A percentile compares a stretch with the other conserved stretches of the same genome.
Evolutionary conservation across 2,113 vertebrate genomes (phyloP).

Genomic region (Callorhinus ursinus): DNA sequence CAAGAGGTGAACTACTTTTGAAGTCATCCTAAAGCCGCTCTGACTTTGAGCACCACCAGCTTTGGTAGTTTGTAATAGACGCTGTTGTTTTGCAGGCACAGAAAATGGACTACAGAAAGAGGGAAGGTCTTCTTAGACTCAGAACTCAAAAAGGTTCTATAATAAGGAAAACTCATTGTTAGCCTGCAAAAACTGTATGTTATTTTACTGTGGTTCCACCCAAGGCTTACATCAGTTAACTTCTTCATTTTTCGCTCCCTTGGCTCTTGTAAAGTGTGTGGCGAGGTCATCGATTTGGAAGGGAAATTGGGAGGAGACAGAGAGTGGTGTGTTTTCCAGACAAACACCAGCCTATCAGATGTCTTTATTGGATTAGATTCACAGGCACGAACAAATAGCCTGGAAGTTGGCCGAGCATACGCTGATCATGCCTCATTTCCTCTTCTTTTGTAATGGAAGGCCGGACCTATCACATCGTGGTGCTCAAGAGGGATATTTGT

Average conservation of each 20-base stretch:
- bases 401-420: background rate
- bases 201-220: background rate
- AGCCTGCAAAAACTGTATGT: background rate
- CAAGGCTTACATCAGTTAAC: background rate
- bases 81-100: background rate
- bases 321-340: background rate
- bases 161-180: background rate
- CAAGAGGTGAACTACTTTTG: background rate
- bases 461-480: background rate
- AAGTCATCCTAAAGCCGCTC: too few relatives aligned
- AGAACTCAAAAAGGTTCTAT: background rate
- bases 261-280: background rate
- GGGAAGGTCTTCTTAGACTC: background rate
- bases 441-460: background rate
- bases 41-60: background rate
- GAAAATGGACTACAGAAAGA: background rate
- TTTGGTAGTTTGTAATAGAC: background rate
- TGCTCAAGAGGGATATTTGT: background rate
- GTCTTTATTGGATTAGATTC: background rate
- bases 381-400: background rate
- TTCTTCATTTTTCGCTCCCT: background rate
- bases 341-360: background rate
- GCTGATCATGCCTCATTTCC: background rate
- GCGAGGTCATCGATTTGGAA: background rate
- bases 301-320: background rate